Percentiles rank a stretch among this genome's conserved stretches.
Evolutionary conservation across 2,888 invertebrate genomes (phyloP).

Genomic region (Harpalus rubripes): DNA sequence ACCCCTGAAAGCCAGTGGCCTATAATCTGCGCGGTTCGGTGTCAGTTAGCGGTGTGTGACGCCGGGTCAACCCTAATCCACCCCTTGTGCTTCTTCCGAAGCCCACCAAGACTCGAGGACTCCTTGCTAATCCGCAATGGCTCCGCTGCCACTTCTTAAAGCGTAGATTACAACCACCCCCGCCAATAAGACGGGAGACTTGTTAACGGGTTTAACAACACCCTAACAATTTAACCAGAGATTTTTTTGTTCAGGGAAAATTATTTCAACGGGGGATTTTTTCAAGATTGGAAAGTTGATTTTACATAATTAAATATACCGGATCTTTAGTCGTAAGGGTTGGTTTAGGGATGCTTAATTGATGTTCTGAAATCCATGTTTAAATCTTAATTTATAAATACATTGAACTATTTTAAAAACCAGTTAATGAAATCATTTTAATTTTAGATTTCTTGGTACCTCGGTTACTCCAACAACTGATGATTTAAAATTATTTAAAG

Average conservation of each 20-base stretch:
- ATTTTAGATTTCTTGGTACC: too few species aligned
- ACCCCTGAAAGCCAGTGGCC: constrained; percentile 64
- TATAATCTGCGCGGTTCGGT: constrained; percentile 65
- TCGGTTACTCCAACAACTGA: too few species aligned
- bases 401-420: too few species aligned
- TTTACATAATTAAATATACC: too few species aligned
- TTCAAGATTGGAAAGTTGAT: background rate
- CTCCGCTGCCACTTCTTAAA: constrained; percentile 57
- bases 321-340: too few species aligned
- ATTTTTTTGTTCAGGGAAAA: constrained; percentile 1
- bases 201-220: constrained; percentile 65
- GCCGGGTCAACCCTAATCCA: constrained; percentile 61
- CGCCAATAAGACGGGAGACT: constrained; percentile 38
- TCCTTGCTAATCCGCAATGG: background rate
- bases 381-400: too few species aligned
- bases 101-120: background rate
- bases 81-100: background rate
- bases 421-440: too few species aligned
- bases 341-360: too few species aligned
- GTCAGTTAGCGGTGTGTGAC: constrained; percentile 62
- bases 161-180: constrained; percentile 55
- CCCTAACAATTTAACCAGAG: constrained; percentile 1
- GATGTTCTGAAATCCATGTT: too few species aligned
- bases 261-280: background rate
- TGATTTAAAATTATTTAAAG: too few species aligned